Evolutionary conservation across 30 jellyfish, hydroid and myxozoan species (phyloP).

Genomic region (Aurelia aurita): DNA sequence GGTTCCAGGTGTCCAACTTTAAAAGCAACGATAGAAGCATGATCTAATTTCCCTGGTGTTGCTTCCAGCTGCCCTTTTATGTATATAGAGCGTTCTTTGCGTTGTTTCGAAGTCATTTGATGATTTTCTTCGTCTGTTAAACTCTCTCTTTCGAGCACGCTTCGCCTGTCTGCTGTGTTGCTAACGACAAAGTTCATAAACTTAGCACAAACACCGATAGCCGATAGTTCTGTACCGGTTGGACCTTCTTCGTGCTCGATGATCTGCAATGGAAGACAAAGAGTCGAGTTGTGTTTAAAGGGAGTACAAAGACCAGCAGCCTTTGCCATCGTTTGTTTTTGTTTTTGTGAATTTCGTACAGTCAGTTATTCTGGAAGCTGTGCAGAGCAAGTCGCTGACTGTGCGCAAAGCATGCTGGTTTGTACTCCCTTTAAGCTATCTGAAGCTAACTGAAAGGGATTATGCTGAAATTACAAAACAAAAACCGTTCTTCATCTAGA

Average conservation of each 20-base stretch:
- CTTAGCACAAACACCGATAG: slow-evolving; percentile 84
- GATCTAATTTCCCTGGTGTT: slow-evolving; percentile 88
- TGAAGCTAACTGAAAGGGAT: too few species aligned
- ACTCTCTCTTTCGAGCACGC: slow-evolving; percentile 56
- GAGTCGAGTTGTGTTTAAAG: too few species aligned
- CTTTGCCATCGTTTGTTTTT: too few species aligned
- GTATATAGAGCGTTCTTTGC: slow-evolving; percentile 48
- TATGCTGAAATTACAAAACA: too few species aligned
- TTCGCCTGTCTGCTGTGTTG: slow-evolving; percentile 72
- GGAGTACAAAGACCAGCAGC: too few species aligned
- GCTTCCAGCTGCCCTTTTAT: slow-evolving; percentile 63
- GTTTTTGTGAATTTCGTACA: too few species aligned
- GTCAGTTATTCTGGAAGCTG: too few species aligned
- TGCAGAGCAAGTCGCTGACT: too few species aligned
- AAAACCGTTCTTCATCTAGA: too few species aligned
- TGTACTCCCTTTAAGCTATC: too few species aligned
- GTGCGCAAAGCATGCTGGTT: too few species aligned
- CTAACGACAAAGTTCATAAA: slow-evolving; percentile 71
- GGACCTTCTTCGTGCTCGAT: slow-evolving; percentile 56
- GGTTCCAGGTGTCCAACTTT: slow-evolving; percentile 67
- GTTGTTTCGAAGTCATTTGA: slow-evolving; percentile 52
- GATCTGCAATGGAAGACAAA: slow-evolving; percentile 7
- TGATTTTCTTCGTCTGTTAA: slow-evolving; percentile 37
- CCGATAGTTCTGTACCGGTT: slow-evolving; percentile 45
- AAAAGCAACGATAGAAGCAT: slow-evolving; percentile 90